These are phyloP conservation scores for Platichthys flesus DNA, from an alignment of 2,113 vertebrate species.

Conservation along the genomic window DNA sequence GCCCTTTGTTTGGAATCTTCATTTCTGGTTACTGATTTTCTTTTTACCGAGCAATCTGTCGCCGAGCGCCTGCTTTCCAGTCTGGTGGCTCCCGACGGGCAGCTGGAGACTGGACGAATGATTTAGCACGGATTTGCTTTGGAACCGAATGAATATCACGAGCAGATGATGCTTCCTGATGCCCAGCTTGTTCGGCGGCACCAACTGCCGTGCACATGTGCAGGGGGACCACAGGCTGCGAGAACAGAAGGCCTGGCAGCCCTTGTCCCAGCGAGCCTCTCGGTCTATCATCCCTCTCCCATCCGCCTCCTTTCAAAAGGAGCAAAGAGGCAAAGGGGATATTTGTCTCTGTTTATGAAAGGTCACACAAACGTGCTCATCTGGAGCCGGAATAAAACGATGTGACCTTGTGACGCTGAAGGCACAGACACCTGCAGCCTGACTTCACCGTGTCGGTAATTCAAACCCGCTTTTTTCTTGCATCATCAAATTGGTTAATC, in stretches of 20 bases:
- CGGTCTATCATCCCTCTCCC: slow-evolving; percentile 21
- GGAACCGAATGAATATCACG: slow-evolving; percentile 60
- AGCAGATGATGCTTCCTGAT: slow-evolving; percentile 78
- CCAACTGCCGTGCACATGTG: slow-evolving; percentile 75
- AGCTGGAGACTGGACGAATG: slow-evolving; percentile 71
- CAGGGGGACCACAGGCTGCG: slow-evolving; percentile 54
- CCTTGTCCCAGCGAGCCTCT: slow-evolving; percentile 47
- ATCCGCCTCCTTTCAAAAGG: slow-evolving; percentile 51
- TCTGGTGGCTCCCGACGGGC: slow-evolving; percentile 67
- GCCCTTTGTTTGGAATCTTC: slow-evolving; percentile 14
- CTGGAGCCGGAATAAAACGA: slow-evolving; percentile 30
- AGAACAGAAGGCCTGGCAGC: slow-evolving; percentile 75
- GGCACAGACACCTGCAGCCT: slow-evolving; percentile 64
- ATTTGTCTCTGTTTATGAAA: slow-evolving; percentile 51
- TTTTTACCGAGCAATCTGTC: slow-evolving; percentile 68
- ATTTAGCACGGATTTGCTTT: slow-evolving; percentile 76
- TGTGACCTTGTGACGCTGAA: slow-evolving; percentile 14
- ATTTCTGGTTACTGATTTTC: slow-evolving; percentile 50
- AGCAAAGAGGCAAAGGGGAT: slow-evolving; percentile 47
- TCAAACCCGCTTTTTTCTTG: slow-evolving; percentile 37
- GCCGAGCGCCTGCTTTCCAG: slow-evolving; percentile 68
- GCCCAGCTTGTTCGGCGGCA: slow-evolving; percentile 64
- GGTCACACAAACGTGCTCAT: slow-evolving; percentile 47
- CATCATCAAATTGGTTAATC: slow-evolving; percentile 59
- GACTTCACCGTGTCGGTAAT: slow-evolving; percentile 62